phyloP scores from a whole-genome alignment of 2,113 vertebrate genomes.

The Tachysurus vachellii region DNA sequence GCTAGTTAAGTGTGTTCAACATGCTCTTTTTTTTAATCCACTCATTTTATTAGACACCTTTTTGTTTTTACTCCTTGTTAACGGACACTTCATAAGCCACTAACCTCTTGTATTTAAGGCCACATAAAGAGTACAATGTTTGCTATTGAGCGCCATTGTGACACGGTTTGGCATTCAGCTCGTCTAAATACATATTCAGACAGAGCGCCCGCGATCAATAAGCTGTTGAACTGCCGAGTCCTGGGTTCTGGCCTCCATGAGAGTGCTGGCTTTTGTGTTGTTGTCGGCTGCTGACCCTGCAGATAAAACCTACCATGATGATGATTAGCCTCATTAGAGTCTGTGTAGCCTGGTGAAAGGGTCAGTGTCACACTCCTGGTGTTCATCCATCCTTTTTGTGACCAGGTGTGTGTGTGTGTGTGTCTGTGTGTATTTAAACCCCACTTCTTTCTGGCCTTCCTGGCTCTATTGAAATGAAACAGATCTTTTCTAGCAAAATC shows the following conservation, averaged over 20 bases:
- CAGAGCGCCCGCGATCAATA: conserved; percentile 8
- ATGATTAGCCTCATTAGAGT: conserved; percentile 69
- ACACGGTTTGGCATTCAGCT: background rate
- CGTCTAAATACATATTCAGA: conserved; percentile 28
- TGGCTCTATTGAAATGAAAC: conserved; percentile 2
- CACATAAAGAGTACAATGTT: background rate
- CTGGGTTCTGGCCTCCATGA: background rate
- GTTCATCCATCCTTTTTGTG: background rate
- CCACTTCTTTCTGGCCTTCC: background rate
- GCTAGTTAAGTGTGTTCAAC: background rate
- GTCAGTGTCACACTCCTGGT: conserved; percentile 48
- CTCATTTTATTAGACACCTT: background rate
- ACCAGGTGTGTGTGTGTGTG: conserved; percentile 41
- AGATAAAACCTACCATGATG: conserved; percentile 56
- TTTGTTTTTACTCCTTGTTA: background rate
- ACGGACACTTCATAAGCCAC: conserved; percentile 1
- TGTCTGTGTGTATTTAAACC: conserved; percentile 19
- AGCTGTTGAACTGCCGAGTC: background rate
- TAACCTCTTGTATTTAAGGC: background rate
- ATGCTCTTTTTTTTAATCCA: background rate
- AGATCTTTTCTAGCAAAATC: conserved; percentile 9
- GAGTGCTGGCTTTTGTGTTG: conserved; percentile 18
- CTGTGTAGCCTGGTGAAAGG: conserved; percentile 49
- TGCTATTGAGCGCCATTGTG: background rate
- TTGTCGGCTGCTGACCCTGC: conserved; percentile 28